phyloP scores from a whole-genome alignment of 2,113 vertebrate genomes.

The Xenotilapia longispinis region DNA sequence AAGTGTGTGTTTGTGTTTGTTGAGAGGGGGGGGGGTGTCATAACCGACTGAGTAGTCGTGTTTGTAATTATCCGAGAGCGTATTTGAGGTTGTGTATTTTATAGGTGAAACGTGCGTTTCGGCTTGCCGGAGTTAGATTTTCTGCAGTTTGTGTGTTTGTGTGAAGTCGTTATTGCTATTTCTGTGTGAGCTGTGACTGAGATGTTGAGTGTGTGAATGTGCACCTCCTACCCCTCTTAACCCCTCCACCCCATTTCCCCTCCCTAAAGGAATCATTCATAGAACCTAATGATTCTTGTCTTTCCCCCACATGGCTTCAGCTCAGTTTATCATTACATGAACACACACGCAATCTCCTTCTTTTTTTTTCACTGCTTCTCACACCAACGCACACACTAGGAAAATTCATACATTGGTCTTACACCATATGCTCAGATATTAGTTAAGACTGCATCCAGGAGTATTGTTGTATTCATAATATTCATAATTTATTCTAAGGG shows the following conservation, averaged over 20 bases:
- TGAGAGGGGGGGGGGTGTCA: not conserved
- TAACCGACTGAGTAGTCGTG: conserved; percentile 23
- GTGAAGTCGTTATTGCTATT: conserved; percentile 26
- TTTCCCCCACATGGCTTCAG: conserved; percentile 50
- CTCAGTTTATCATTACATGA: conserved; percentile 43
- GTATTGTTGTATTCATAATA: conserved; percentile 62
- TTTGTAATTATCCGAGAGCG: conserved; percentile 28
- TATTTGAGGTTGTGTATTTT: conserved; percentile 3
- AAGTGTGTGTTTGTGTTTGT: conserved; percentile 15
- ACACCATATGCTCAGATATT: conserved; percentile 61
- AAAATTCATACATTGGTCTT: conserved; percentile 25
- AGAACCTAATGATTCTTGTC: conserved; percentile 59
- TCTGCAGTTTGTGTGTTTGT: conserved; percentile 16
- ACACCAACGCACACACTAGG: conserved; percentile 4
- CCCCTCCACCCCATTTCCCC: not conserved
- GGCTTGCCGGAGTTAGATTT: not conserved
- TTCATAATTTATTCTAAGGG: conserved; percentile 70
- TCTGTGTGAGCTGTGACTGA: conserved; percentile 32
- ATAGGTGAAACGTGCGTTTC: conserved; percentile 1
- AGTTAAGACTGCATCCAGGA: conserved; percentile 84
- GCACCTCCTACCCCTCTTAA: conserved; percentile 14
- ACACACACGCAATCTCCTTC: not conserved
- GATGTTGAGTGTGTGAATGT: conserved; percentile 38
- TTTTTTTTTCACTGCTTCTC: not conserved
- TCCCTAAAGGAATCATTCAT: conserved; percentile 37